Evolutionary conservation across 1,140 invertebrate species (phyloP), one percentile per base, ranked within the genome.

Genomic region (Drosophila pectinifera): DNA sequence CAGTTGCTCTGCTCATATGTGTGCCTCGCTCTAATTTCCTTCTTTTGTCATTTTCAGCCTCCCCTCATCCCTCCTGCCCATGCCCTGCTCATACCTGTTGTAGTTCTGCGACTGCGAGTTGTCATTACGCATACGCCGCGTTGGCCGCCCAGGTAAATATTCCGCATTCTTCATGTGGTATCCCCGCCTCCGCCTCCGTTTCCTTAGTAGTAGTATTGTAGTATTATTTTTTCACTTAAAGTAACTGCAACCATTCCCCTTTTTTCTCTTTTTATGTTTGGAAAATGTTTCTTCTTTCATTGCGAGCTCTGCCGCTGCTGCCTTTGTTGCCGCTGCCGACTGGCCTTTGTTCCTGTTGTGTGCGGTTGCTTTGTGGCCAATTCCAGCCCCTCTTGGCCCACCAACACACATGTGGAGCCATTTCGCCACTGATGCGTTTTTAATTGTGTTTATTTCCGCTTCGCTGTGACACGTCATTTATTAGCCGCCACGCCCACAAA

Each of bases 361-460:
- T 77, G 57, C 55, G 76, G 56, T 69, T n/a, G 43, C 55, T 56
- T 57, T 67, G 54, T 38, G 56, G 64, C 22, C 42, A 16, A 18
- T n/a, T 28, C n/a, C 11, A 1, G 4, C 39, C 54, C 43, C 28
- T 38, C 56, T 20, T 55, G 36, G 22, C 20, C 26, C 43, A 39
- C 2, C n/a, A 4, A 24, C 53, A 8, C 51, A 53, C 51, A 57
- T 78, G 46, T 64, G 55, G 51, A 42, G 38, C 53, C 58, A 46
- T 72, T 73, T 73, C 16, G 56, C 70, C 76, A 64, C 85, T 89
- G 84, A 90, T 89, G 84, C 84, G 69, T 89, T 89, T 89, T 90
- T 89, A 89, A 89, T 89, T 89, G 77, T 90, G 69, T 90, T 80
- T 84, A 72, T 80, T 90, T 89, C 84, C 85, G 84, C 80, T 84